A percentile compares a stretch with the other conserved stretches of the same genome.
These are phyloP conservation scores for Octomys mimax DNA, from an alignment of 2,797 vertebrate genomes.

Conservation along the genomic window DNA sequence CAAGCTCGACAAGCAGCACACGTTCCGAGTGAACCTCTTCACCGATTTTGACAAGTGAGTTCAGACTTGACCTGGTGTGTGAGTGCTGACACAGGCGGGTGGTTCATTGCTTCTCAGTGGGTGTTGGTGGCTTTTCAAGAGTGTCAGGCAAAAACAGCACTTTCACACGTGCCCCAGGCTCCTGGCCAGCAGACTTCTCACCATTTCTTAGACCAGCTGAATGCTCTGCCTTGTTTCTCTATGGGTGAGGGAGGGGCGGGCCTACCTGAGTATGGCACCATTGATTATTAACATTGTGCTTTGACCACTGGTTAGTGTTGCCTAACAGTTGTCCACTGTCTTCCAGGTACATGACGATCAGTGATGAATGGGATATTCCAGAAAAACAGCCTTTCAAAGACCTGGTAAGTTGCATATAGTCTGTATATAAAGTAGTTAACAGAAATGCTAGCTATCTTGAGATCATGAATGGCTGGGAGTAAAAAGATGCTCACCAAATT, in stretches of 20 bases:
- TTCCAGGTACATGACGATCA: slow-evolving; percentile 97
- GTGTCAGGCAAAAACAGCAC: background rate
- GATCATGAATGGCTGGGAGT: too few species aligned
- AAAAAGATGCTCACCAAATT: fast-evolving
- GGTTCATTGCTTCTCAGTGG: background rate
- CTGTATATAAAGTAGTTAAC: fast-evolving
- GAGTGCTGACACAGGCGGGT: fast-evolving
- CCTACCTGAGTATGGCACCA: background rate
- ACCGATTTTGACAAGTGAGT: slow-evolving; percentile 99
- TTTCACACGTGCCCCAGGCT: background rate
- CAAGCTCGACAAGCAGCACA: slow-evolving; percentile 99
- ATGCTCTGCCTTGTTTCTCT: background rate
- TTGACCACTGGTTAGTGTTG: background rate
- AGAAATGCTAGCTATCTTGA: fast-evolving
- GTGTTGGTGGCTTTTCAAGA: too few species aligned
- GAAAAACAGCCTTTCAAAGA: slow-evolving; percentile 99
- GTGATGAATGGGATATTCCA: slow-evolving; percentile 98
- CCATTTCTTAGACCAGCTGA: fast-evolving
- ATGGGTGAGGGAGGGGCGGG: fast-evolving
- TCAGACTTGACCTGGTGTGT: background rate
- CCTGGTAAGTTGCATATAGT: slow-evolving; percentile 91
- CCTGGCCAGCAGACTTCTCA: background rate
- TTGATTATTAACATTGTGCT: background rate
- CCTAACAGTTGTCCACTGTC: background rate
- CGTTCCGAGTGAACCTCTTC: slow-evolving; percentile 98